Conservation (phyloP, 2,797 vertebrate genomes). For the Galaxias olidus region DNA sequence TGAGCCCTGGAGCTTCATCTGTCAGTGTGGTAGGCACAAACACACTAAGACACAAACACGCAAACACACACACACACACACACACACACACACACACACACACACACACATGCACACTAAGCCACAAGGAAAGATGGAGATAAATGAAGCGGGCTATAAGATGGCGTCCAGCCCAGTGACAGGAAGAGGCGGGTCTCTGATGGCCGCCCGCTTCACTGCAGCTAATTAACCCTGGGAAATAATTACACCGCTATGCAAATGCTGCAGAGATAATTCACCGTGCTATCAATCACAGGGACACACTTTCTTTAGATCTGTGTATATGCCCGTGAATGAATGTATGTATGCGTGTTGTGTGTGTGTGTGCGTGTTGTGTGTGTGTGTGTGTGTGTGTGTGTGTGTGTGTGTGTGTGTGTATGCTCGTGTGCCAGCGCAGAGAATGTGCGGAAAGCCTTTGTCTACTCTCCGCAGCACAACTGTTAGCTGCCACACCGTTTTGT, state of each 20-base stretch:
- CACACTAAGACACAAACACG: conserved; percentile 26
- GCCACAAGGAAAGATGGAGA: conserved; percentile 53
- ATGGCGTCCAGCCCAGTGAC: conserved; percentile 80
- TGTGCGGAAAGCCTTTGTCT: too few species aligned
- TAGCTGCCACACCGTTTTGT: too few species aligned
- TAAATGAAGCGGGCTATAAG: conserved; percentile 71
- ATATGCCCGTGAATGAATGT: too few species aligned
- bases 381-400: not conserved
- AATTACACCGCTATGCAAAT: conserved; percentile 99
- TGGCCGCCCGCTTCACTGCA: conserved; percentile 86
- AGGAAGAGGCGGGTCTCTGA: conserved; percentile 88
- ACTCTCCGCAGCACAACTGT: too few species aligned
- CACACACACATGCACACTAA: conserved; percentile 34
- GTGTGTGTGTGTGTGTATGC: conserved; percentile 4
- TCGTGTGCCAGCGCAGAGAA: not conserved
- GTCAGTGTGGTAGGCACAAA: conserved; percentile 79
- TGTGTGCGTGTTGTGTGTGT: conserved; percentile 13
- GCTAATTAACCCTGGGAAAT: conserved; percentile 99
- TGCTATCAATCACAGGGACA: conserved; percentile 86
- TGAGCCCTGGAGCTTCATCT: conserved; percentile 76
- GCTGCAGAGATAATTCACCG: conserved; percentile 91
- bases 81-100: conserved; percentile 35
- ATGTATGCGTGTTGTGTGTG: conserved; percentile 12
- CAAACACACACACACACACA: conserved; percentile 28
- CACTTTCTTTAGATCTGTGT: not conserved